Base-by-base conservation (phyloP, 2,888 invertebrate species). In the Synergus laeviventris region DNA sequence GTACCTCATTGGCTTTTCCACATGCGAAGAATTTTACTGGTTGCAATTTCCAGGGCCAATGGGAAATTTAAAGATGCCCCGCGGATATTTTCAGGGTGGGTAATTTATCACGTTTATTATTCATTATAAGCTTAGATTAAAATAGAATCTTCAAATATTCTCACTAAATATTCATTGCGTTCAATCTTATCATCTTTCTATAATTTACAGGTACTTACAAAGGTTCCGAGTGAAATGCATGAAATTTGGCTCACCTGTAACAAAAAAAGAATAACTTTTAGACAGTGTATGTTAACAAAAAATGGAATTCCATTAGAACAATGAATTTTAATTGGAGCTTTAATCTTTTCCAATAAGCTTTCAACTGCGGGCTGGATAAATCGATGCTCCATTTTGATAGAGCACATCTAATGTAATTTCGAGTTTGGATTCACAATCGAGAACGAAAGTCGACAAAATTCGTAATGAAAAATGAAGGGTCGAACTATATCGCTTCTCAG, bases 391-490 rank as follows among this genome's bases (percentile, higher is more conserved):
- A 49, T 66, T 31, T 49, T 66, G 66, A 66, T 49, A 49, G 42
- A 66, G 16, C 49, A 31, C 31, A 49, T 21, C 49, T 9, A 70
- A 70, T 70, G 70, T 49, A 49, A 70, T 70, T 70, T 49, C 24
- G 49, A 70, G 70, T 70, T 70, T 49, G 31, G n/a, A 49, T 18
- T 70, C 42, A 31, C 14, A 4, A 66, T 21, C 21, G 7, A 45
- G 66, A 21, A 66, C 24, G 42, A 66, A 66, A 49, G 45, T 66
- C 31, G 66, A 66, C 66, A 16, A 31, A 45, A 66, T 66, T 66
- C 45, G 66, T 66, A 31, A 66, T 66, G 45, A 45, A 66, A 11
- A 66, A 66, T 16, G 45, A 66, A 45, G 16, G 45, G 45, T 64
- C 16, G 8, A 21, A 64, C 38, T 62, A 38, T 36, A 62, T 12